Base-by-base conservation (phyloP, 2,888 invertebrate species). In the Celastrina argiolus region DNA sequence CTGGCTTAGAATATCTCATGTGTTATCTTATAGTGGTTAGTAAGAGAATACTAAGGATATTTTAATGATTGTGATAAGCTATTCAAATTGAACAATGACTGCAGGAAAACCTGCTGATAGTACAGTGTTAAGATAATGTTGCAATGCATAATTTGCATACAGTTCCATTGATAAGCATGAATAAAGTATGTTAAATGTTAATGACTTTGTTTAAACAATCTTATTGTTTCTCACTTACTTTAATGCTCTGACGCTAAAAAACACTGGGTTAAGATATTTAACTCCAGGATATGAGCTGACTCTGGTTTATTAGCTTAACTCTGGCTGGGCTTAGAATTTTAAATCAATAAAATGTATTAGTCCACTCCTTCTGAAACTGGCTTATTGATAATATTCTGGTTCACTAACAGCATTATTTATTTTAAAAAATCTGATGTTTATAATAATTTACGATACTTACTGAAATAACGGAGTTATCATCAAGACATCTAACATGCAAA, bases 61-160 rank as follows among this genome's bases (percentile, higher is more conserved):
- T 36, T 26, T 51, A 51, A 12, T 51, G 51, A 22, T 51, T 12
- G 6, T 18, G 14, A 14, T 51, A 22, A 14, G 22, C 51, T 12
- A 4, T 22, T 12, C 5, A 51, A 51, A 51, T 51, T 22, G 8
- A 51, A 45, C 45, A 45, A 45, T 45, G 18, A 26, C 12, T 12
- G 12, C 22, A 14, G 12, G 5, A 31, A 31, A 31, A 31, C 28
- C 5, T 28, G 10, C 45, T 51, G 51, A 51, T 51, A 45, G 45
- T 45, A 45, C 36, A 36, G 12, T 12, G 22, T 51, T 12, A 51
- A 22, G 51, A 51, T 51, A 26, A 26, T 12, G 22, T 22, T 22
- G 5, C 51, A 51, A n/a, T n/a, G 12, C 51, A 51, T 14, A 51
- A 51, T 51, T 51, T 51, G 51, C 51, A 51, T 51, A 51, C 12